A percentile compares a stretch with the other conserved stretches of the same genome.
These are phyloP conservation scores for Chrysomela aeneicollis DNA, from an alignment of 2,888 invertebrate genomes.

Conservation along the genomic window DNA sequence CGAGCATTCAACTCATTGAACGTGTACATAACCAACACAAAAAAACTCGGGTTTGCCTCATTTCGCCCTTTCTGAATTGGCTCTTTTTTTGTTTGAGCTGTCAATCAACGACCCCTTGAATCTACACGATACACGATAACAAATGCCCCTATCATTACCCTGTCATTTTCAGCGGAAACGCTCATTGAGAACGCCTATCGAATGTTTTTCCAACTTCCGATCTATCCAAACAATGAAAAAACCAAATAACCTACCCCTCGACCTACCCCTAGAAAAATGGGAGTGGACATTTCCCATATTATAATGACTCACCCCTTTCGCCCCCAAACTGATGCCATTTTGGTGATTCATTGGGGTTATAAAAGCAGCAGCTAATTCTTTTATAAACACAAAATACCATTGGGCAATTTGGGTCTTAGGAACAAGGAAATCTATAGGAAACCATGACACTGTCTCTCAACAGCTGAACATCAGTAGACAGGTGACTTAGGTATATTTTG, in stretches of 20 bases:
- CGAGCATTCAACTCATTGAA: no score
- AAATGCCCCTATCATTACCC: background rate
- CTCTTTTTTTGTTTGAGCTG: background rate
- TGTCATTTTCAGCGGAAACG: background rate
- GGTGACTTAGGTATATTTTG: no score
- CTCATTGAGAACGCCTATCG: background rate
- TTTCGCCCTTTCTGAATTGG: background rate
- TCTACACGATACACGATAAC: background rate
- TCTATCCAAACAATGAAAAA: slow-evolving; percentile 19
- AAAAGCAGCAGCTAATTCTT: no score
- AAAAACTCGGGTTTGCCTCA: no score
- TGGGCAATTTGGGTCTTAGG: no score
- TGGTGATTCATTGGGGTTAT: background rate
- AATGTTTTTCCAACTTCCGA: background rate
- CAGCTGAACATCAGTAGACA: no score
- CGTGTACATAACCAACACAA: no score
- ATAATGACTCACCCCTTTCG: slow-evolving; percentile 28
- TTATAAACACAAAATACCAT: no score
- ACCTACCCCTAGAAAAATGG: slow-evolving; percentile 28
- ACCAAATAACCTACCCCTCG: slow-evolving; percentile 26
- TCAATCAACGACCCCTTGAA: background rate
- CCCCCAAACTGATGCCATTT: slow-evolving; percentile 19
- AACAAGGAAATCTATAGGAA: no score
- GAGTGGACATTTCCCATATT: slow-evolving; percentile 24
- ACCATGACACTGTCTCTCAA: no score